Conservation (phyloP, 92 coral and sea anemone species). For the Phenganax subtilis region DNA sequence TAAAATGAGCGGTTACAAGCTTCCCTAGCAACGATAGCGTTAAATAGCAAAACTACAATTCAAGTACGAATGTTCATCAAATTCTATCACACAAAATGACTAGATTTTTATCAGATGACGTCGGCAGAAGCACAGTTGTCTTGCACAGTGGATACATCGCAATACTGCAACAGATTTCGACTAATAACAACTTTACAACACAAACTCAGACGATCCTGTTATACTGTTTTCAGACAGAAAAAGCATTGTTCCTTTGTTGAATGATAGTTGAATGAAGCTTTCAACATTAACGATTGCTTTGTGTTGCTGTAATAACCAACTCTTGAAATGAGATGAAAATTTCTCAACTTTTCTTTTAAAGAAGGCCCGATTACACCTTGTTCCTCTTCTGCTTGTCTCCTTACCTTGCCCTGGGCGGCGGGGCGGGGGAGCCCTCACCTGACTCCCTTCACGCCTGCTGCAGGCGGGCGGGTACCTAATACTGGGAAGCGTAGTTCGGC, state of each 20-base stretch:
- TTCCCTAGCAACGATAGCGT: not conserved
- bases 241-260: too few species aligned
- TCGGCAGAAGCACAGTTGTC: too few species aligned
- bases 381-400: not conserved
- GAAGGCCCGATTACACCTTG: slow-evolving; percentile 1
- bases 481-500: slow-evolving; percentile 99
- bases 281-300: not conserved
- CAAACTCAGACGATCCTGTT: not conserved
- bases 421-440: slow-evolving; percentile 35
- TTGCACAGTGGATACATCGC: too few species aligned
- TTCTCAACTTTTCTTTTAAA: slow-evolving; percentile 28
- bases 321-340: slow-evolving; percentile 11
- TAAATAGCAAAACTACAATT: not conserved
- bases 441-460: slow-evolving; percentile 40
- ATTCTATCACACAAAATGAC: too few species aligned
- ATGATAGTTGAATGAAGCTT: not conserved
- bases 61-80: not conserved
- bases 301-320: slow-evolving; percentile 4
- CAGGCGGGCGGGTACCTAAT: slow-evolving; percentile 50
- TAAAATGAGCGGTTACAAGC: slow-evolving; percentile 23
- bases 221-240: not conserved
- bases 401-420: slow-evolving; percentile 25
- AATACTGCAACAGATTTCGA: not conserved
- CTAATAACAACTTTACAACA: not conserved
- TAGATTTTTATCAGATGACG: too few species aligned